A percentile compares a stretch with the other conserved stretches of the same genome.
Conservation (phyloP, 2,797 vertebrate genomes). For the Urocyon cinereoargenteus region DNA sequence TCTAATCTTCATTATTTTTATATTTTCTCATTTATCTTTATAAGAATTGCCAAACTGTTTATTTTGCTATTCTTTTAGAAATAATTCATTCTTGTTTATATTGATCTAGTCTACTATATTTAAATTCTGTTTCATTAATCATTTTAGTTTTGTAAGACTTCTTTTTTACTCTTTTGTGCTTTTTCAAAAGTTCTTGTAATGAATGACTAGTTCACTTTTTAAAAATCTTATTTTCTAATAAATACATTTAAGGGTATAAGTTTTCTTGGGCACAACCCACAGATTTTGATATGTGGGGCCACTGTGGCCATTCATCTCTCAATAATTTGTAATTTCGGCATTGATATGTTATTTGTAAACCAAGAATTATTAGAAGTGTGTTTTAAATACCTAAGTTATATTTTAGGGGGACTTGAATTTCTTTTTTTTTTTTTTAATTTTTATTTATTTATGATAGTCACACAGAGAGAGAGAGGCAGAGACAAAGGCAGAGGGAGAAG, state of each 20-base stretch:
- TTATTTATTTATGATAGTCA: no score
- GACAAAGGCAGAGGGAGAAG: no score
- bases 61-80: conserved; percentile 42
- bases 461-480: no score
- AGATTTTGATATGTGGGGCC: not conserved
- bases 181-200: not conserved
- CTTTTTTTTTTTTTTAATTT: not conserved
- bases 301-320: not conserved
- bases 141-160: conserved; percentile 34
- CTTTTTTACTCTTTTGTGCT: not conserved
- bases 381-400: conserved; percentile 1
- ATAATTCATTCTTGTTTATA: conserved; percentile 6
- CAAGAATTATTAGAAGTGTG: conserved; percentile 15
- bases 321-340: conserved; percentile 17
- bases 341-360: not conserved
- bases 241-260: not conserved
- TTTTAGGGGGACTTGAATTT: not conserved
- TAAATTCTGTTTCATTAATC: conserved; percentile 30
- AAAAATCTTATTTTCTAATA: conserved; percentile 61
- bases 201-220: not conserved
- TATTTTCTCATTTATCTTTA: not conserved
- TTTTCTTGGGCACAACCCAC: not conserved
- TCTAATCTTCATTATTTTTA: not conserved
- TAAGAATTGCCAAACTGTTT: not conserved
- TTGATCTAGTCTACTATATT: not conserved